Evolutionary conservation across 2,888 invertebrate genomes (phyloP), one percentile per base, ranked within the genome.

Genomic region (Limnephilus auricula): DNA sequence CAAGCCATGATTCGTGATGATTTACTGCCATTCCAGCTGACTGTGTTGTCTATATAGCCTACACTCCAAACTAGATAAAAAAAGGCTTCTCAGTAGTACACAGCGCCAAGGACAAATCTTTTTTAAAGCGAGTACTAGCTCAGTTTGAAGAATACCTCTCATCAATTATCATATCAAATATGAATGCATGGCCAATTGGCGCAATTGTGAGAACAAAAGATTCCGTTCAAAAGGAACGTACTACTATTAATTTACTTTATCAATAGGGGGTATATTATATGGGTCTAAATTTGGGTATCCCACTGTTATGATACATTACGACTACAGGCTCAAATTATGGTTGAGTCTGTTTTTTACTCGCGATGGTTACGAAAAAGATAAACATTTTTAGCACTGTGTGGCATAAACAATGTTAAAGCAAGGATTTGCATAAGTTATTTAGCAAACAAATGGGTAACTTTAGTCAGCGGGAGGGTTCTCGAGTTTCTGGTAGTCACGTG

Each of bases 121-220:
- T 34, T 82, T 34, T 4, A 82, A 82, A 18, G 25, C 30, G 25
- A 25, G 65, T n/a, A 65, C 25, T n/a, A 18, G 34, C 32, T 82
- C 34, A 34, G 82, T 82, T 82, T 82, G 82, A 82, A 82, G 34
- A 82, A 32, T 12, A 37, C 82, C 82, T 82, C 34, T 34, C 82
- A 82, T 82, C 34, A 82, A 82, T 82, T 82, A 82, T 82, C 32
- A 37, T 34, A 34, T 25, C 82, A 82, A 82, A 82, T 82, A 32
- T 82, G 82, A 82, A 82, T 82, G 82, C 34, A 82, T 37, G 82
- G 82, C 32, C 34, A 82, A 37, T 82, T 82, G 82, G 82, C 82
- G 82, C 31, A 32, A 65, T 65, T 65, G 65, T 65, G 65, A 32
- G 82, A 82, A 15, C 82, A 82, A 82, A 82, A 82, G 34, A 82